A percentile compares a stretch with the other conserved stretches of the same genome.
Evolutionary conservation across 2,113 vertebrate genomes (phyloP).

Genomic region (Pristiophorus japonicus): DNA sequence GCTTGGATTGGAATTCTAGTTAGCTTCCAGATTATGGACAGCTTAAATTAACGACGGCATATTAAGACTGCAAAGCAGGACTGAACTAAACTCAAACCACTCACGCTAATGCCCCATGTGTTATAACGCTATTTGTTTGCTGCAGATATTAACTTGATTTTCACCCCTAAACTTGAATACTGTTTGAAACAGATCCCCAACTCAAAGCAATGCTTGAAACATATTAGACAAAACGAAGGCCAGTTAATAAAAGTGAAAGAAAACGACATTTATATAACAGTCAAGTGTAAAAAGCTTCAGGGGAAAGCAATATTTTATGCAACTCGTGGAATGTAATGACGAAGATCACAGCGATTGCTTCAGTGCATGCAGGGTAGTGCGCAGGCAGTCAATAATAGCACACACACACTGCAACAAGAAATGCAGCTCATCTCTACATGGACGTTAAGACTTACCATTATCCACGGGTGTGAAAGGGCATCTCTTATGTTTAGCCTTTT

Average conservation of each 20-base stretch:
- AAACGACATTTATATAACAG: not conserved
- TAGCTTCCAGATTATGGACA: no score
- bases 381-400: not conserved
- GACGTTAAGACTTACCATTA: constrained; percentile 68
- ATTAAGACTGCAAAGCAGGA: not conserved
- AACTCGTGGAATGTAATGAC: not conserved
- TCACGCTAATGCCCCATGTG: not conserved
- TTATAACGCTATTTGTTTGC: not conserved
- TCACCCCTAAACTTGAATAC: no score
- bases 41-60: not conserved
- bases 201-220: not conserved
- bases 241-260: not conserved
- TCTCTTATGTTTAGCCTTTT: constrained; percentile 84
- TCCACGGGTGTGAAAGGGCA: constrained; percentile 85
- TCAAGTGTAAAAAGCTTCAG: not conserved
- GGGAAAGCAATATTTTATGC: not conserved
- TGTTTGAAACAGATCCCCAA: no score
- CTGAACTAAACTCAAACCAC: not conserved
- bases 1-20: not conserved
- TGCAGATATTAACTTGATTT: no score
- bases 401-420: not conserved
- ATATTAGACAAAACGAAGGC: not conserved
- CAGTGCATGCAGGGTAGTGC: not conserved
- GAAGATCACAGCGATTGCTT: not conserved
- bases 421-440: not conserved